phyloP scores from a whole-genome alignment of 2,797 vertebrate genomes.

The Periparus ater region DNA sequence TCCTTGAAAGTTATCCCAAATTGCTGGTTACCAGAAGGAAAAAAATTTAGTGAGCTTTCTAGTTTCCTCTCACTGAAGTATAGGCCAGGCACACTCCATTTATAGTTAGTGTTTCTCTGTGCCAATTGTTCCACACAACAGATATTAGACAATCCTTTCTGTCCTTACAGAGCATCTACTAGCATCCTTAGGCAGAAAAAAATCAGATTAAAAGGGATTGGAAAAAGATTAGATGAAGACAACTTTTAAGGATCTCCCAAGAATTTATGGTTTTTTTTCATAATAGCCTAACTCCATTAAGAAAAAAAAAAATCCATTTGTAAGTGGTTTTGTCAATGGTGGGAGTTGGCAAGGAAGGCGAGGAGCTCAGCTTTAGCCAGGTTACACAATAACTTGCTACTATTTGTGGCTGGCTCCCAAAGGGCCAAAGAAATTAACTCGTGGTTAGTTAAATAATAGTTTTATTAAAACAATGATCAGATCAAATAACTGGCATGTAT shows the following conservation, averaged over 20 bases:
- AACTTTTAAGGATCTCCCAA: background rate
- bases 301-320: background rate
- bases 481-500: constrained; percentile 59
- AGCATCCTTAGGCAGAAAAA: background rate
- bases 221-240: background rate
- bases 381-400: constrained; percentile 69
- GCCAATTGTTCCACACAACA: background rate
- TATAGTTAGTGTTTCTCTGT: background rate
- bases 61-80: background rate
- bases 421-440: constrained; percentile 61
- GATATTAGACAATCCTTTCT: background rate
- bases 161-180: background rate
- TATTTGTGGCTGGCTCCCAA: constrained; percentile 61
- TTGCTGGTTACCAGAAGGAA: background rate
- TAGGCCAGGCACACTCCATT: background rate
- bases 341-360: constrained; percentile 22
- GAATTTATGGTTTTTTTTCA: background rate
- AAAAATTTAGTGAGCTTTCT: background rate
- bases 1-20: background rate
- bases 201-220: background rate
- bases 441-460: constrained; percentile 68
- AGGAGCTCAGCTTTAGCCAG: constrained; percentile 53
- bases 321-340: constrained; percentile 48
- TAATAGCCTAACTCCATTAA: background rate
- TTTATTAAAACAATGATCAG: constrained; percentile 68